A percentile compares a stretch with the other conserved stretches of the same genome.
These are phyloP conservation scores for Sitta carolinensis DNA, from an alignment of 2,797 vertebrate species.

Conservation along the genomic window DNA sequence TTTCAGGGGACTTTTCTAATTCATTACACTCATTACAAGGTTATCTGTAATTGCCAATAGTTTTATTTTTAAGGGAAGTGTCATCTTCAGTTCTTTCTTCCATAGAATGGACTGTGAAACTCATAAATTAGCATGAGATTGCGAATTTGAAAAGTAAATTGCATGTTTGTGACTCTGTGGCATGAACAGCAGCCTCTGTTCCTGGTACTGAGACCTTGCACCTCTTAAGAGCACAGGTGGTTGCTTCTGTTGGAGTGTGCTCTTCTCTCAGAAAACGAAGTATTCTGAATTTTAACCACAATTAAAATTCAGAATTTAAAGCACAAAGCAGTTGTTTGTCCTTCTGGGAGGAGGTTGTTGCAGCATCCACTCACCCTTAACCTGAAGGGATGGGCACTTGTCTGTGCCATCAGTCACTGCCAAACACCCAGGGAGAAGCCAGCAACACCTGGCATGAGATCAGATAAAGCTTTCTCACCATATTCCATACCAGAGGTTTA, in stretches of 20 bases:
- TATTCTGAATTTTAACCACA: not conserved
- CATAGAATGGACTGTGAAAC: not conserved
- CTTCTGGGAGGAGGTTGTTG: not conserved
- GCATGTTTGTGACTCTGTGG: not conserved
- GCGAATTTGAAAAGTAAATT: not conserved
- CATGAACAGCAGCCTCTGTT: fast-evolving
- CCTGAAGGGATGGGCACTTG: not conserved
- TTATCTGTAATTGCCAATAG: not conserved
- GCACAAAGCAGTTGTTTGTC: not conserved
- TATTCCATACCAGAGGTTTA: not conserved
- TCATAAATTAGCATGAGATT: not conserved
- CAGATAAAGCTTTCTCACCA: not conserved
- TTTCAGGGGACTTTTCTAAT: not conserved
- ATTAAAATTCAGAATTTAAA: not conserved
- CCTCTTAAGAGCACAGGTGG: not conserved
- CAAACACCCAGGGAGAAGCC: not conserved
- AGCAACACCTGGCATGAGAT: not conserved
- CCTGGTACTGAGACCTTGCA: not conserved
- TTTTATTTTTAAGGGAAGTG: not conserved
- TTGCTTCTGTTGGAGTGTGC: not conserved
- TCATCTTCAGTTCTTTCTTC: not conserved
- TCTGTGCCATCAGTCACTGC: not conserved
- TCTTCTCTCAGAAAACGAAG: fast-evolving
- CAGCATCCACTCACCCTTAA: not conserved
- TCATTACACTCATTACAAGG: fast-evolving